Base-by-base conservation (phyloP, 2,113 vertebrate species). In the Fregata magnificens region DNA sequence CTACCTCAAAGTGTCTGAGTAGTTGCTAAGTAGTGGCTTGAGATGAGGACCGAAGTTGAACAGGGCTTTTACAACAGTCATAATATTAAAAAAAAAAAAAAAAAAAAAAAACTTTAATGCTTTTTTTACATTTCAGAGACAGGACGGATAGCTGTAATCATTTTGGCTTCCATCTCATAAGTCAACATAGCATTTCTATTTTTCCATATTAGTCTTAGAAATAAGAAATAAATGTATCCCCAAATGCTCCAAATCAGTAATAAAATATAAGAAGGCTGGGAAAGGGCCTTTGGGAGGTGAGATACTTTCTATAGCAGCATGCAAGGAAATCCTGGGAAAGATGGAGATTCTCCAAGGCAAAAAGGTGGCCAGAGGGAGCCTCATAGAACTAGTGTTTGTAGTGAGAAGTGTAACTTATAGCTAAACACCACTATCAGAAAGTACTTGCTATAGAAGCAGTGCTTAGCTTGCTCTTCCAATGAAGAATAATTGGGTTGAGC, bases 111-210 rank as follows among this genome's bases (percentile, higher is more conserved):
- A 20, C 4, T 31, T 15, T 40, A 22, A 18, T n/a, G 4, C 3
- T 13, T 56, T 65, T 16, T 42, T 67, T 13, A 14, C 47, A 6
- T 79, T 63, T 34, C 18, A n/a, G 47, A 34, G 59, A 18, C 8
- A 24, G 40, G 22, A 56, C 24, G 32, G 21, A 31, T 40, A 29
- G 20, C 13, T 44, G n/a, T 58, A 59, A 58, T 52, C 3, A 45
- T 19, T 73, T 74, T 76, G 32, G 47, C 34, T 70, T 26, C 13
- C 3, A 8, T 58, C 91, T 89, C 8, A 3, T 34, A 65, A 34
- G 10, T 82, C 10, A 38, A 20, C 2, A 4, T 4, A 29, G 2
- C 3, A 17, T 5, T 50, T 42, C 2, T 2, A 3, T 40, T 63
- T 55, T 70, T 40, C 11, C 3, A 1, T 21, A 16, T 28, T 6